These are phyloP conservation scores for Formica selysi DNA, from an alignment of 1,140 invertebrate genomes.

Conservation along the genomic window DNA sequence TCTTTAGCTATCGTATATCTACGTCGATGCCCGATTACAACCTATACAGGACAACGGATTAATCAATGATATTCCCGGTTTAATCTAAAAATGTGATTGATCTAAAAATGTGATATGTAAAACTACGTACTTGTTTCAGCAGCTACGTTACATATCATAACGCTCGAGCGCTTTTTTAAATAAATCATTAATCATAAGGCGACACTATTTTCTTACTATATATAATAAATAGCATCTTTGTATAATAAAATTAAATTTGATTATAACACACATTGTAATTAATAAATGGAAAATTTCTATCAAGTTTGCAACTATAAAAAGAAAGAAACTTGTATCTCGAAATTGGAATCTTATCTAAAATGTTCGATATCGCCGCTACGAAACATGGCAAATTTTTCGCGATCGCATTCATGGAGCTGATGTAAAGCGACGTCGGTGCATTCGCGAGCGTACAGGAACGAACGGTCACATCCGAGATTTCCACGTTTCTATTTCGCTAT, in stretches of 20 bases:
- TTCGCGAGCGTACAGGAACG: slow-evolving; percentile 21
- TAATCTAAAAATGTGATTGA: slow-evolving; percentile 2
- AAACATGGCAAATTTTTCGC: slow-evolving; percentile 7
- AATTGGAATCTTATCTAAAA: neutral
- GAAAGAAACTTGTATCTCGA: neutral
- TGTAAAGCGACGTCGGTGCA: slow-evolving; percentile 27
- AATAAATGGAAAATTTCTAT: neutral
- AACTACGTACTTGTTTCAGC: too few species aligned
- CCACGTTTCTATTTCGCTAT: slow-evolving; percentile 61
- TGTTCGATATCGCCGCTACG: neutral
- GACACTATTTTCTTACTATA: neutral
- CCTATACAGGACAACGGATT: slow-evolving; percentile 4
- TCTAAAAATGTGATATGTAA: neutral
- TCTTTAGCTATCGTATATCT: slow-evolving; percentile 26
- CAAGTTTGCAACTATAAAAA: too few species aligned
- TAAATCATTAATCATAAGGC: neutral
- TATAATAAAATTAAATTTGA: neutral
- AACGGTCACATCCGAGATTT: slow-evolving; percentile 33
- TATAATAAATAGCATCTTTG: neutral
- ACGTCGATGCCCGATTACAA: slow-evolving; percentile 2
- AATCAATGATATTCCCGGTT: neutral
- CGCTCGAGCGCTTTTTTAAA: neutral
- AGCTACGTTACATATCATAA: neutral
- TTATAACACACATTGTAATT: neutral
- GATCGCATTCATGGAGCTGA: slow-evolving; percentile 3